These are phyloP conservation scores for Babyrousa celebensis DNA, from an alignment of 2,797 vertebrate genomes.

Conservation along the genomic window DNA sequence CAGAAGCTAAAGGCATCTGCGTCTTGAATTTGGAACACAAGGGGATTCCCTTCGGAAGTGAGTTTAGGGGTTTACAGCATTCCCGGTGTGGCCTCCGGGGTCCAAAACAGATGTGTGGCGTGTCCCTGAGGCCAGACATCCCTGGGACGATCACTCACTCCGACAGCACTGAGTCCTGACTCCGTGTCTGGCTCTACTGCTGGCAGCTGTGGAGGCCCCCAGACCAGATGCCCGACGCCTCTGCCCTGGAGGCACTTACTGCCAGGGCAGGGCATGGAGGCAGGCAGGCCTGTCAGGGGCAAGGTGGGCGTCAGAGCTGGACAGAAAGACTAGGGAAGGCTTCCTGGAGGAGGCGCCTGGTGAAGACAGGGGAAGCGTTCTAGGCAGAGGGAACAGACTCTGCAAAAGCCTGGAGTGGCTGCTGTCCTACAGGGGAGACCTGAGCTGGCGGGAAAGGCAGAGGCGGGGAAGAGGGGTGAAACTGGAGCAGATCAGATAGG, in stretches of 20 bases:
- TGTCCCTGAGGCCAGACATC: neutral
- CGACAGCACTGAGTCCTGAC: rapidly evolving
- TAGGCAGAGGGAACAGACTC: neutral
- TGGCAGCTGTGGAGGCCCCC: neutral
- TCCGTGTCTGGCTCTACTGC: neutral
- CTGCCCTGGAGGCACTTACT: neutral
- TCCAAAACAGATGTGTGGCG: no score
- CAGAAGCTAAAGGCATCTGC: neutral
- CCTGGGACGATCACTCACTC: rapidly evolving
- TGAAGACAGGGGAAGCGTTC: neutral
- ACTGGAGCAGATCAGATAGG: no score
- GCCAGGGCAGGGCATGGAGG: neutral
- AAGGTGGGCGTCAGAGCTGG: no score
- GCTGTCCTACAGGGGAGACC: neutral
- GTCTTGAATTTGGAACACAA: neutral
- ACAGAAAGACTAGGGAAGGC: neutral
- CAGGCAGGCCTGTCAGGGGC: no score
- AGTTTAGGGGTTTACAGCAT: neutral
- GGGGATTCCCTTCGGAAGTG: neutral
- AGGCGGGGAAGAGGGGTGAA: neutral
- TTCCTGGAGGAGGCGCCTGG: neutral
- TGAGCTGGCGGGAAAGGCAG: neutral
- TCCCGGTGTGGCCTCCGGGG: rapidly evolving
- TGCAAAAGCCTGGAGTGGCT: neutral
- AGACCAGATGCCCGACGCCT: neutral